phyloP scores from a whole-genome alignment of 2,888 invertebrate species.

The Cheilosia impressa region DNA sequence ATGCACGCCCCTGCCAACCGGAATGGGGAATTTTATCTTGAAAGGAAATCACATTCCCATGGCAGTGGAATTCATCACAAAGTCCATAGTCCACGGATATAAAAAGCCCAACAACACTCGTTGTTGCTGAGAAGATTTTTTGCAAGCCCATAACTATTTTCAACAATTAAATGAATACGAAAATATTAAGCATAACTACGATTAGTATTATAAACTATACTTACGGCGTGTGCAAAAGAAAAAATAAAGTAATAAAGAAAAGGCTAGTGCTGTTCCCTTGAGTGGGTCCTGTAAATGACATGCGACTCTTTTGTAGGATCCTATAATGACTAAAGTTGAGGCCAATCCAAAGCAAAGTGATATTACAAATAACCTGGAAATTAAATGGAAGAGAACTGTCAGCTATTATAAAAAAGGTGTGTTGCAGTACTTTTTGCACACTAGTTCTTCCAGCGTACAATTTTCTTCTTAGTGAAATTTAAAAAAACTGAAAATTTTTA shows the following conservation, averaged over 20 bases:
- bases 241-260: slow-evolving; percentile 86
- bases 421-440: neutral
- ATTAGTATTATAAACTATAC: slow-evolving; percentile 75
- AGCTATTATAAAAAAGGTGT: neutral
- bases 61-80: slow-evolving; percentile 86
- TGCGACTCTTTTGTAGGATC: slow-evolving; percentile 83
- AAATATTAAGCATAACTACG: neutral
- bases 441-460: no score
- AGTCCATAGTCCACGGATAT: slow-evolving; percentile 86
- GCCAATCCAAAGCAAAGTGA: slow-evolving; percentile 77
- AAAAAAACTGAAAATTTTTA: no score
- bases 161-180: neutral
- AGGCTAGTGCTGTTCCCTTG: slow-evolving; percentile 85
- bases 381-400: neutral
- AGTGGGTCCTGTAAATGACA: slow-evolving; percentile 87
- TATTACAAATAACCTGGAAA: slow-evolving; percentile 76
- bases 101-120: slow-evolving; percentile 86
- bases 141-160: slow-evolving; percentile 85
- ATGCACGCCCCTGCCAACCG: slow-evolving; percentile 84
- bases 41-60: slow-evolving; percentile 84
- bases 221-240: slow-evolving; percentile 86
- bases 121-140: slow-evolving; percentile 86
- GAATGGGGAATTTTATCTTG: slow-evolving; percentile 77
- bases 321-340: slow-evolving; percentile 76
- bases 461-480: no score